Conservation (phyloP, 2,113 vertebrate genomes). For the Lipophrys pholis region DNA sequence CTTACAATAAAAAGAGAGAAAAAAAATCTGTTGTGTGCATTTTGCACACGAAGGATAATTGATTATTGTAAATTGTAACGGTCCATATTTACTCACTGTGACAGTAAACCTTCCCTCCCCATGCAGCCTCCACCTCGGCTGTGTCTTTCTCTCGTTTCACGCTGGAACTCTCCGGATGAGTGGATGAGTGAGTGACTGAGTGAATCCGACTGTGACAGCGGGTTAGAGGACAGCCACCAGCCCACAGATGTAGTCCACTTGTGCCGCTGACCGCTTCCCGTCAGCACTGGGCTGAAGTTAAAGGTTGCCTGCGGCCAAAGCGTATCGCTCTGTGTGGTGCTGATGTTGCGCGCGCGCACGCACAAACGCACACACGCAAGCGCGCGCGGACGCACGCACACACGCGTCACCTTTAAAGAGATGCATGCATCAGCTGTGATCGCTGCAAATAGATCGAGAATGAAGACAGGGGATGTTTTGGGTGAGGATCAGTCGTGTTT, state of each 20-base stretch:
- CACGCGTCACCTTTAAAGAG: conserved; percentile 64
- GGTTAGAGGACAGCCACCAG: not conserved
- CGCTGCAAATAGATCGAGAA: conserved; percentile 15
- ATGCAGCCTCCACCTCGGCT: too few species aligned
- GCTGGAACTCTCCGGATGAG: too few species aligned
- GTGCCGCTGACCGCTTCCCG: conserved; percentile 15
- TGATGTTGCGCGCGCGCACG: conserved; percentile 63
- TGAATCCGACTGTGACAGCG: not conserved
- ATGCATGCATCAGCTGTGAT: conserved; percentile 51
- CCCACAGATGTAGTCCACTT: conserved; percentile 32
- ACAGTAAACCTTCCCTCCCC: too few species aligned
- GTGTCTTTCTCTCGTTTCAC: too few species aligned
- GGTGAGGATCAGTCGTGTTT: conserved; percentile 2
- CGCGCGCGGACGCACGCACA: too few species aligned
- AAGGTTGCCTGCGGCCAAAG: conserved; percentile 44
- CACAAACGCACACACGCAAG: not conserved
- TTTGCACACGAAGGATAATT: too few species aligned
- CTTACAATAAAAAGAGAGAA: too few species aligned
- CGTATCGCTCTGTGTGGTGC: conserved; percentile 45
- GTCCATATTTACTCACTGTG: too few species aligned
- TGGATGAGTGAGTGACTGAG: too few species aligned
- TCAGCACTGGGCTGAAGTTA: conserved; percentile 59
- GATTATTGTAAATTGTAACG: too few species aligned
- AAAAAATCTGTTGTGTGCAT: too few species aligned
- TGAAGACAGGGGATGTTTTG: not conserved